Evolutionary conservation across 2,797 vertebrate genomes (phyloP), one percentile per base, ranked within the genome.

Genomic region (Pipistrellus kuhlii): DNA sequence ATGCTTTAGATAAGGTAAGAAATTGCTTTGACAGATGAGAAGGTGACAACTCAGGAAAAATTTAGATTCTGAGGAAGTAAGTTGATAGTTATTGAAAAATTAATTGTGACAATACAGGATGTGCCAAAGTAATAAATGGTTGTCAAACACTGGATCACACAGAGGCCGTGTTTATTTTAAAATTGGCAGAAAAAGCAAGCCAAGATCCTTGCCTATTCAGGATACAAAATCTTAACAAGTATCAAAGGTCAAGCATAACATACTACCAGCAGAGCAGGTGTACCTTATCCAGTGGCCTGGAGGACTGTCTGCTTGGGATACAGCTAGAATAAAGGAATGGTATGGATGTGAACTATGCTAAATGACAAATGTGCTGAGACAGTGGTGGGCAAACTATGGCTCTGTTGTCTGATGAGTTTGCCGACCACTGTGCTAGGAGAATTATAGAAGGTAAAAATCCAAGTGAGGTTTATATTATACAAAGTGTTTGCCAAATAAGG

Each of bases 1-100:
- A 87, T 76, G 41, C 18, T 90, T 96, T 88, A 90, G 23, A 64
- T 88, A 80, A 83, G 23, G 18, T 27, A 66, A 96, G 15, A 88
- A 85, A 90, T 92, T 87, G 13, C 21, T 86, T 90, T 94, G 88
- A 80, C 69, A 96, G 73, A 88, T 55, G 75, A 93, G 17, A 85
- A 88, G 59, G 81, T 73, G 44, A 30, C 17, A 92, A 83, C 78
- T 85, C 23, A 85, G 20, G 10, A 46, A 86, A 59, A 66, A 30
- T 5, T 46, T 88, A 15, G 46, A 77, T 84, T 88, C n/a, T 91
- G 20, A 44, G 44, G 35, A 93, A 95, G 17, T 8, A 83, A 86
- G n/a, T 84, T 68, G 38, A 81, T 76, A 53, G 15, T 75, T 80
- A 82, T 6, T 48, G 35, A 91, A 93, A 92, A 90, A 85, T 53